Base-by-base conservation (phyloP, 30 jellyfish, hydroid and myxozoan genomes). In the Chrysaora quinquecirrha region DNA sequence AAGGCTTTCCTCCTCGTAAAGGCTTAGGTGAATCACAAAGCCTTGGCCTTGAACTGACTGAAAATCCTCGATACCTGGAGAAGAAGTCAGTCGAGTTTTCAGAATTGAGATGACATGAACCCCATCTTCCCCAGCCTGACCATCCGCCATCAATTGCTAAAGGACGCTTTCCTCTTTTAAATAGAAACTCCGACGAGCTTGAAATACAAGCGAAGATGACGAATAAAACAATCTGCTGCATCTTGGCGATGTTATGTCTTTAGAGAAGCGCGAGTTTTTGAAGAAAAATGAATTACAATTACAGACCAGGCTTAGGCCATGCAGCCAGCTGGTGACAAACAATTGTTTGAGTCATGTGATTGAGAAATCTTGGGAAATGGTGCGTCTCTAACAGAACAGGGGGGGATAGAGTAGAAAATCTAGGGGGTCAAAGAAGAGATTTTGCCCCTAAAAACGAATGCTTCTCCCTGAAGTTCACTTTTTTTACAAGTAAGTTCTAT, bases 91-190 rank as follows among this genome's bases (percentile, higher is more conserved):
- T 49, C 52, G 34, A 65, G 86, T 75, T 86, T 28, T 28, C 78
- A 4, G 84, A 34, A 56, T 86, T 86, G 11, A 23, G 19, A 25
- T 65, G 63, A 24, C 96, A 86, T 0, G 77, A 20, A 14, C 75
- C 76, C 96, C 96, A 86, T 29, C 84, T 76, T 50, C 60, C 56
- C 96, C 96, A 86, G 4, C 27, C 28, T 19, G 96, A 64, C 96
- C 96, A 86, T 25, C 96, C 96, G 66, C 96, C 96, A 67, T 86
- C 96, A 21, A 86, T 67, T 1, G 90, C 70, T 52, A 75, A 49
- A 9, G 96, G 96, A n/a, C 88, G 83, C 34, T 69, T 35, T 34
- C 90, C 64, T 43, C 90, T 81, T 35, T 86, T 86, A 33, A 86
- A 86, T 21, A 86, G 49, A 50, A 71, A 83, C 7, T 16, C 27